A percentile compares a stretch with the other conserved stretches of the same genome.
Evolutionary conservation across 2,797 vertebrate genomes (phyloP).

Genomic region (Geotrypetes seraphini): DNA sequence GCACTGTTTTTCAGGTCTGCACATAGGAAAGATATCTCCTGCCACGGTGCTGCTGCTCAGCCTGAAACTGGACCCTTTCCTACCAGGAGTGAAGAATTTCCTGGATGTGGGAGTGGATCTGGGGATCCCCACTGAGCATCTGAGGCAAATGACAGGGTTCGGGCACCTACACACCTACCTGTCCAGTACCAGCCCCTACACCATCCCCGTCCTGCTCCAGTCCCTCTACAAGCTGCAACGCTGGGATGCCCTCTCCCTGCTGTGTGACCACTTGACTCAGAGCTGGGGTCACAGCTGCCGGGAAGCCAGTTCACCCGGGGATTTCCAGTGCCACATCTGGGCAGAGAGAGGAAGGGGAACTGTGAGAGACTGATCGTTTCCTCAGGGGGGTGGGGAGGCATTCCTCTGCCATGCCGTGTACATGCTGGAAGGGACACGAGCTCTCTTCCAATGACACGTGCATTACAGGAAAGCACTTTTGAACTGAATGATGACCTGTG

Average conservation of each 20-base stretch:
- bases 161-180: neutral
- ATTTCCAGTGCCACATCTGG: no score
- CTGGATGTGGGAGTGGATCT: neutral
- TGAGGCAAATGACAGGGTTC: neutral
- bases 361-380: no score
- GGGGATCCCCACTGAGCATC: neutral
- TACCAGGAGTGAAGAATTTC: neutral
- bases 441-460: no score
- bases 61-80: neutral
- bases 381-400: no score
- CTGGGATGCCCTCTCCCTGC: neutral
- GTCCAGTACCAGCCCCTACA: neutral
- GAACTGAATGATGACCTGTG: no score
- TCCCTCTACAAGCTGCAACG: neutral
- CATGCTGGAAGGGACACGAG: no score
- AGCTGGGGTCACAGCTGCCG: neutral
- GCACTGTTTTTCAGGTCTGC: neutral
- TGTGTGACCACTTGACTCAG: conserved; percentile 1
- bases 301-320: no score
- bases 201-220: neutral
- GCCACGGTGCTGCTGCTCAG: neutral
- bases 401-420: no score
- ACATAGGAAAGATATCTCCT: neutral
- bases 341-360: no score
- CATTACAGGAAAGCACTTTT: no score